These are phyloP conservation scores for Charanyca ferruginea DNA, from an alignment of 2,888 invertebrate species.

Conservation along the genomic window DNA sequence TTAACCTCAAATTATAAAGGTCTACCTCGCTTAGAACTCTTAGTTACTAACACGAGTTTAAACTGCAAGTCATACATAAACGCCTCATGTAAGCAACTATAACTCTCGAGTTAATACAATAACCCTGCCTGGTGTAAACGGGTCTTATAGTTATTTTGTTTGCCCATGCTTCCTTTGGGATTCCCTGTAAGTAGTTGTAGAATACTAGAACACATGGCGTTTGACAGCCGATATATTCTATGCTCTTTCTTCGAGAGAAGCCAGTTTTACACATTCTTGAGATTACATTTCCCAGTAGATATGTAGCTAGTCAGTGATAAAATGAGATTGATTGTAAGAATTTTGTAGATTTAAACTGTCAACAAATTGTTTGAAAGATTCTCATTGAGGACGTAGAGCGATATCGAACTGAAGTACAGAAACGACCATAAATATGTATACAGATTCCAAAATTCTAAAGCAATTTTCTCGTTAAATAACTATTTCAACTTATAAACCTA, in stretches of 20 bases:
- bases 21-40: too few species aligned
- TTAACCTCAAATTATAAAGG: too few species aligned
- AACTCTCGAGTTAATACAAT: too few species aligned
- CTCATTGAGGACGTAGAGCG: neutral
- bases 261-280: neutral
- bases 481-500: too few species aligned
- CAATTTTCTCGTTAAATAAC: too few species aligned
- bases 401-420: neutral
- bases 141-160: too few species aligned
- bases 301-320: conserved; percentile 3
- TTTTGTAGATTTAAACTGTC: neutral
- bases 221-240: neutral
- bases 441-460: too few species aligned
- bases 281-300: conserved; percentile 5
- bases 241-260: neutral
- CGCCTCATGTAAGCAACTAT: too few species aligned
- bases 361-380: neutral
- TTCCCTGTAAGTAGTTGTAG: neutral
- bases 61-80: too few species aligned
- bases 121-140: too few species aligned
- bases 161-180: neutral
- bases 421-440: too few species aligned
- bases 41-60: too few species aligned
- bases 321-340: conserved; percentile 5
- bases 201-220: conserved; percentile 1